Evolutionary conservation across 2,888 invertebrate species (phyloP).

Genomic region (Eupithecia inturbata): DNA sequence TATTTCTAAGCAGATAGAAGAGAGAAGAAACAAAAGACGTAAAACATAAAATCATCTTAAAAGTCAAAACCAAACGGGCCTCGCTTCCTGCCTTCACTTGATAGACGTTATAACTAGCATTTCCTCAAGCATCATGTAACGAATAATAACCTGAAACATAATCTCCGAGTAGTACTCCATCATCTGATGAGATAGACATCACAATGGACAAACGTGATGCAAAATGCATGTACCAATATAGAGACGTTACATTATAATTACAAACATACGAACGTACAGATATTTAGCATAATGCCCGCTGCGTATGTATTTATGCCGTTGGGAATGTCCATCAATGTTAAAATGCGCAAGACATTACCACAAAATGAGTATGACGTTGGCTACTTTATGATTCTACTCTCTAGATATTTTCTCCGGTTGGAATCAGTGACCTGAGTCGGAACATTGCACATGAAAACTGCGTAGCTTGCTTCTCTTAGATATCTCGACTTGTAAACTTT

Average conservation of each 20-base stretch:
- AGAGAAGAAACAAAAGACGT: not conserved
- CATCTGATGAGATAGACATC: conserved; percentile 26
- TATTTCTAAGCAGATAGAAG: not conserved
- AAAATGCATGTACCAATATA: conserved; percentile 32
- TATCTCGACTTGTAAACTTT: not conserved
- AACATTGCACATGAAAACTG: not conserved
- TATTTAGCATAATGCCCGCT: conserved; percentile 33
- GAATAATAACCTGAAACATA: conserved; percentile 8
- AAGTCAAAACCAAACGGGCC: not conserved
- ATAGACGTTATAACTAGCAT: not conserved
- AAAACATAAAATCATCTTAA: conserved; percentile 1
- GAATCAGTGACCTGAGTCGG: not conserved
- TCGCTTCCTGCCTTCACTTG: conserved; percentile 3
- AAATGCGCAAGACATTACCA: conserved; percentile 1
- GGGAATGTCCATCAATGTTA: conserved; percentile 31
- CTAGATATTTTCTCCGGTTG: conserved; percentile 2
- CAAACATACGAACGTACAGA: conserved; percentile 18
- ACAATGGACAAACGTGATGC: conserved; percentile 32
- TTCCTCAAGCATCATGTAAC: conserved; percentile 7
- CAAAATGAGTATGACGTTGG: not conserved
- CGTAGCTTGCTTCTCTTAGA: not conserved
- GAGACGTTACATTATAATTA: conserved; percentile 35
- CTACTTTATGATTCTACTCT: not conserved
- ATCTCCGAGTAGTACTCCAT: conserved; percentile 4
- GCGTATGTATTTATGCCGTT: conserved; percentile 31